Conservation (phyloP, 2,888 invertebrate species). For the Plagiodera versicolora region DNA sequence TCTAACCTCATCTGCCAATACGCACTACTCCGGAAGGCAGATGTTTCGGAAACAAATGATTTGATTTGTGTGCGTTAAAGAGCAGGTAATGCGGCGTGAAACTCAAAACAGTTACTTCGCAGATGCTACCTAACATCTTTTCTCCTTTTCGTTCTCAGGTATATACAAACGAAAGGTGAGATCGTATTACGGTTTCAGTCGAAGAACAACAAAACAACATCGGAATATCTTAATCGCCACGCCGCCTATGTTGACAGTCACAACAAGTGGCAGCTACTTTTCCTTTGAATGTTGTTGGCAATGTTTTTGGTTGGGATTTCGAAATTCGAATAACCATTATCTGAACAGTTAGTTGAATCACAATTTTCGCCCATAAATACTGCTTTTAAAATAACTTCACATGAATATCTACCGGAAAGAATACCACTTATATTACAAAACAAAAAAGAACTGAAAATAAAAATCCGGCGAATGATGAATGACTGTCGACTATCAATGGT, state of each 20-base stretch:
- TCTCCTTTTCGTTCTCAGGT: constrained; percentile 26
- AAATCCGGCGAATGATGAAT: too few species aligned
- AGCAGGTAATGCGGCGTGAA: constrained; percentile 31
- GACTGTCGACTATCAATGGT: too few species aligned
- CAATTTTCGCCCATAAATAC: too few species aligned
- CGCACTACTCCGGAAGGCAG: constrained; percentile 14
- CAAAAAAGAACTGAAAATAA: too few species aligned
- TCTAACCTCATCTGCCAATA: constrained; percentile 8
- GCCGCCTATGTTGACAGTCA: neutral
- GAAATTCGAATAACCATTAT: too few species aligned
- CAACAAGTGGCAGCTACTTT: too few species aligned
- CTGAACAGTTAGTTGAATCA: too few species aligned
- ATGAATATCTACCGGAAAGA: too few species aligned
- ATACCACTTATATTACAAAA: too few species aligned
- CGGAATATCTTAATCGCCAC: neutral
- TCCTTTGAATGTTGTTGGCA: too few species aligned
- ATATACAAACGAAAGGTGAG: constrained; percentile 26
- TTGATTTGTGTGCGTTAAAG: constrained; percentile 24
- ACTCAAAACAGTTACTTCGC: constrained; percentile 27
- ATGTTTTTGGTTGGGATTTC: too few species aligned
- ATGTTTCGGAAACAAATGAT: constrained; percentile 24
- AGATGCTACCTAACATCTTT: constrained; percentile 10
- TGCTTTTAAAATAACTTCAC: too few species aligned
- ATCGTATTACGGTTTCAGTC: neutral
- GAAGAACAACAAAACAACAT: neutral